Evolutionary conservation across 2,888 invertebrate genomes (phyloP), one percentile per base, ranked within the genome.

Genomic region (Horisme vitalbata): DNA sequence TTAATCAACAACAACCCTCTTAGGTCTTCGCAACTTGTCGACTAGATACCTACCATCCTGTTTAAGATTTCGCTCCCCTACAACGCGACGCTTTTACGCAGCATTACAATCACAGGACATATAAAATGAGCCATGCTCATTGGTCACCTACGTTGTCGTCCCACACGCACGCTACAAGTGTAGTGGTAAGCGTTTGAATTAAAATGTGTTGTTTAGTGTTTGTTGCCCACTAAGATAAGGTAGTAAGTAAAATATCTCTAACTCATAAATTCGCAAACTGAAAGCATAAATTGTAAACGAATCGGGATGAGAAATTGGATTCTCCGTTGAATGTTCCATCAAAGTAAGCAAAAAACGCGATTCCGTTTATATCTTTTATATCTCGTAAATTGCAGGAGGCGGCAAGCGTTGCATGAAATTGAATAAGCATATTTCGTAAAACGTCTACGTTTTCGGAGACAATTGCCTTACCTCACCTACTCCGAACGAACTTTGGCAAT

Each of bases 391-490:
- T 88, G 89, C 87, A 89, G 87, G 89, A 89, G 89, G 86, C 85
- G 89, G 84, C 85, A 89, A 89, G 87, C 89, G 87, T 89, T 89
- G 89, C 89, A 89, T 89, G 89, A 89, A 89, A 89, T 89, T 89
- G 89, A 89, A 89, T 89, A 89, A 89, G 89, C 89, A 88, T 88
- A 89, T 89, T 89, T 88, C 89, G 89, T 86, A 89, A 89, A 89
- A 89, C 79, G 89, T 78, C 87, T 87, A 78, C 89, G 88, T 89
- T 89, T 88, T 88, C 68, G 80, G 86, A 89, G 88, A 89, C 89
- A 89, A 89, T 89, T 89, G 89, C 88, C 89, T 88, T 88, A 88
- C 88, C 87, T 89, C 89, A 89, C 88, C 89, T 87, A 86, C 86
- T 88, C 79, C 79, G 83, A 75, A 81, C 83, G 85, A 89, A 89